Evolutionary conservation across 2,888 invertebrate species (phyloP), one percentile per base, ranked within the genome.

Genomic region (Ernsta delagoae): DNA sequence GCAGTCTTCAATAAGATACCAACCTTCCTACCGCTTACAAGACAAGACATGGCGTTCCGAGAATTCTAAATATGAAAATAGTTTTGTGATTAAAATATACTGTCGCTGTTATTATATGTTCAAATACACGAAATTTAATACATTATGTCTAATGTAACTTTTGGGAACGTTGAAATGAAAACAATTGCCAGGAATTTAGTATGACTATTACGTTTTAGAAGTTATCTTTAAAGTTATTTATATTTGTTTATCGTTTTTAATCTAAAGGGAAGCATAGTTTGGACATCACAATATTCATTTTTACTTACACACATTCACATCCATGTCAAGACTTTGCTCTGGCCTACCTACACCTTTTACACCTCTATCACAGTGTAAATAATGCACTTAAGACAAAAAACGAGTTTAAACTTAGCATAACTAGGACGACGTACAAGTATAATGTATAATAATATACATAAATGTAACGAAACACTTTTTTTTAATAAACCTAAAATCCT

Each of bases 301-400:
- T 48, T 60, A 11, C 31, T 24, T 16, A 45, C 66, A 56, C 61
- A 56, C 54, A 54, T 41, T 56, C 16, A 86, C 82, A 85, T 84
- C 82, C 83, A 84, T 88, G 88, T 89, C 88, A 87, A 89, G 87
- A 87, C 83, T 82, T 79, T 78, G 88, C 88, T 88, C 89, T 80
- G 77, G 81, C 83, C 85, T 86, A 86, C 83, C 85, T 86, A 86
- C 78, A 77, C 76, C 83, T 87, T 86, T 89, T 91, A 92, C 91
- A 91, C 90, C 78, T 88, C 87, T 92, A 93, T 92, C 92, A 92
- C 93, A 92, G 90, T 91, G 92, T 92, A 92, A 88, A 88, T 91
- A 92, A 93, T 90, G 92, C 91, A 92, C 93, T 90, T 90, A 91
- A 79, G 84, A 87, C 78, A 83, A 80, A 83, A 83, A 83, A 87